Conservation (phyloP, 2,113 vertebrate genomes). For the Leucoraja erinaceus region DNA sequence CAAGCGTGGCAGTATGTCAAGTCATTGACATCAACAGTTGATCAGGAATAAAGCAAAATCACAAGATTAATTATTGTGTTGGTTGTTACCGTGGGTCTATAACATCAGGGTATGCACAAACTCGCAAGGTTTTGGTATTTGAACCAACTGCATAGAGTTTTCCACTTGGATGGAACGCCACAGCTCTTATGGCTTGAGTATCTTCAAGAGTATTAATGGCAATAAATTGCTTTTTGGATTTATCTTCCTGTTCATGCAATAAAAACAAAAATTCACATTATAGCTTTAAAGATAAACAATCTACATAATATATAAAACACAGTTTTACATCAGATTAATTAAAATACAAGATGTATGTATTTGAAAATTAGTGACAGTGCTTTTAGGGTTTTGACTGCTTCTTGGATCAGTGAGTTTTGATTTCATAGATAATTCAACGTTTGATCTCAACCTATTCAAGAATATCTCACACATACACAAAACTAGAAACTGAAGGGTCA, state of each 20-base stretch:
- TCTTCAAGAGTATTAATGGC: conserved; percentile 86
- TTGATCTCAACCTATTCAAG: not conserved
- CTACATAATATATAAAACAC: not conserved
- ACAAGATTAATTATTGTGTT: too few relatives aligned
- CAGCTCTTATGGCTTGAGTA: conserved; percentile 89
- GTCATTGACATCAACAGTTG: not conserved
- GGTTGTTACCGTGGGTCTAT: conserved; percentile 66
- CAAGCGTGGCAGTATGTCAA: too few relatives aligned
- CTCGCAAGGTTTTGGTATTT: conserved; percentile 92
- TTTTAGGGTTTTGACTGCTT: not conserved
- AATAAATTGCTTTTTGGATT: conserved; percentile 75
- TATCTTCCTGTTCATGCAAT: conserved; percentile 58
- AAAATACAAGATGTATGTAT: too few relatives aligned
- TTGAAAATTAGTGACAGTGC: not conserved
- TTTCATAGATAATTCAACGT: not conserved
- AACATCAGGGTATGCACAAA: conserved; percentile 83
- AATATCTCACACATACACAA: not conserved
- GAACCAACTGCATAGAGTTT: conserved; percentile 90
- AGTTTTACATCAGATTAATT: too few relatives aligned
- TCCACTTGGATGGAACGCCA: conserved; percentile 93
- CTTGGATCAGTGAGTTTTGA: not conserved
- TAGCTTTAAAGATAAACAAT: not conserved
- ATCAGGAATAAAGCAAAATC: not conserved
- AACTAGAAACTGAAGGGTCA: not conserved
- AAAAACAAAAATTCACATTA: conserved; percentile 7